Evolutionary conservation across 2,888 invertebrate species (phyloP), one percentile per base, ranked within the genome.

Genomic region (Calameuta idolon): DNA sequence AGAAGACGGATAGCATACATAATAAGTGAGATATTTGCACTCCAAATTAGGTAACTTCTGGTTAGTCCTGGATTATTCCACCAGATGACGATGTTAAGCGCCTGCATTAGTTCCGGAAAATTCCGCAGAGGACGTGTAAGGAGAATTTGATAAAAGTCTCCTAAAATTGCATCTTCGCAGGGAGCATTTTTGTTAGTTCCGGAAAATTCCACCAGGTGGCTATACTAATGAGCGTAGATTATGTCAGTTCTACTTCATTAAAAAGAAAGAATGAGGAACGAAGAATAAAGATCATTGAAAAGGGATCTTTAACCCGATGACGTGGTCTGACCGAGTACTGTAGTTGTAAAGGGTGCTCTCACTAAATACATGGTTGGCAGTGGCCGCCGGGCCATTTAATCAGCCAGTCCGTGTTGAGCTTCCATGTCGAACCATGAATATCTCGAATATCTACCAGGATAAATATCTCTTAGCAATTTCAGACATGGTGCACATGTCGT

Each of bases 401-500:
- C 88, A 85, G 81, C 75, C 69, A 73, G 77, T 71, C 69, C 55
- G 69, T 69, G 69, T 4, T 77, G 74, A 34, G 71, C 75, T 34
- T 34, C 31, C 86, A 89, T 85, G 87, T 85, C 85, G 85, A 88
- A 89, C 86, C 89, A 88, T 89, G 89, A 90, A 90, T 90, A 91
- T 91, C 83, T 80, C 79, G 84, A 80, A 85, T 87, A 89, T 90
- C 90, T 88, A 76, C 75, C 78, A 76, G 81, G 91, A 91, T 91
- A 89, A 88, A 89, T 85, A 91, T 91, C 89, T 85, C 85, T 86
- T 84, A 85, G 87, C 85, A 91, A 90, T 91, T 90, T 90, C 82
- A 88, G 87, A 75, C 90, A 87, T 90, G 89, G 88, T 86, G 89
- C 91, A 91, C 90, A 91, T 91, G 91, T 91, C 91, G 89, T 86